phyloP scores from a whole-genome alignment of 1,140 invertebrate species.

The Mercenaria mercenaria region DNA sequence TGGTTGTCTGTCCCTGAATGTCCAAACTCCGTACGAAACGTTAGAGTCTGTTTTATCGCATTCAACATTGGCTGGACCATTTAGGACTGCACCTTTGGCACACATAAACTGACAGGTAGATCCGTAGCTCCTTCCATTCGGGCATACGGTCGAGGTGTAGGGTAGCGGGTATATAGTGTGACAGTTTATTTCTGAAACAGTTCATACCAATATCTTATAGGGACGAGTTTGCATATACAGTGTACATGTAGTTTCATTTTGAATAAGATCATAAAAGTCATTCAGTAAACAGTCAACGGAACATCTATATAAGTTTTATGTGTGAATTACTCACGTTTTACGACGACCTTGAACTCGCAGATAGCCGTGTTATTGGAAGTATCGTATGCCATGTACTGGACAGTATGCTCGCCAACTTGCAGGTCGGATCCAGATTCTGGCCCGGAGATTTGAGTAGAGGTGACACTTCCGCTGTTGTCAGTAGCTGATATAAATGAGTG shows the following conservation, averaged over 20 bases:
- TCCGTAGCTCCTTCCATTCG: slow-evolving; percentile 6
- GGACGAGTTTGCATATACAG: no score
- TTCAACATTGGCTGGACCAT: background rate
- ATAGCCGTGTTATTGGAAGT: background rate
- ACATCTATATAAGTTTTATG: no score
- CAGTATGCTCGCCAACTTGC: background rate
- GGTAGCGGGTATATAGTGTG: slow-evolving; percentile 17
- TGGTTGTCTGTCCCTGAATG: slow-evolving; percentile 33
- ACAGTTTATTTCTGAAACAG: slow-evolving; percentile 28
- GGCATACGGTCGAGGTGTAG: slow-evolving; percentile 1
- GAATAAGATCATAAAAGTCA: no score
- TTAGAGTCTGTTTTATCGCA: background rate
- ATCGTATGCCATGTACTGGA: slow-evolving; percentile 1
- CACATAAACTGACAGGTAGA: slow-evolving; percentile 24
- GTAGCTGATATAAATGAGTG: background rate
- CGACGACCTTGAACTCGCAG: slow-evolving; percentile 3
- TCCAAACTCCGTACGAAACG: slow-evolving; percentile 8
- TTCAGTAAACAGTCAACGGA: no score
- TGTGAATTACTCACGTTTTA: slow-evolving; percentile 10
- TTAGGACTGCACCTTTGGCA: background rate
- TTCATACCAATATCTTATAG: no score
- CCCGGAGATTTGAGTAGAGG: background rate
- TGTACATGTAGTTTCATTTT: no score
- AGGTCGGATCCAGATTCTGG: background rate
- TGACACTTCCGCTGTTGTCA: background rate